These are phyloP conservation scores for Dyspetes luteomarginatus DNA, from an alignment of 2,888 invertebrate genomes.

Conservation along the genomic window DNA sequence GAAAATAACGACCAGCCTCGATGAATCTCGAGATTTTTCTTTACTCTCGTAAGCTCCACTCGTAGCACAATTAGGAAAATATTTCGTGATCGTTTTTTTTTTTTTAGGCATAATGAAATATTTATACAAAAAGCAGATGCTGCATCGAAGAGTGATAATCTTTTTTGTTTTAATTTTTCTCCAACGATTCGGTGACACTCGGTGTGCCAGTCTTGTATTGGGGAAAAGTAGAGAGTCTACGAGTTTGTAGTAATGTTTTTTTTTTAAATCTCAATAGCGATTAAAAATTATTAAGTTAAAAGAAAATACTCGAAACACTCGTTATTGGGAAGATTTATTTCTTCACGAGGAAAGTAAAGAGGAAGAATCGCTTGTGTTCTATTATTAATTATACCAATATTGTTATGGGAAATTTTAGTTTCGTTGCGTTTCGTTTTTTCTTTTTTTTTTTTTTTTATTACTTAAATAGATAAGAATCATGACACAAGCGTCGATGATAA, in stretches of 20 bases:
- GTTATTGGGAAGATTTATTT: constrained; percentile 38
- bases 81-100: neutral
- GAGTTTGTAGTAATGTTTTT: neutral
- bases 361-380: constrained; percentile 54
- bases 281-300: constrained; percentile 3
- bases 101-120: neutral
- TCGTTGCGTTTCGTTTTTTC: constrained; percentile 53
- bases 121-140: neutral
- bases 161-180: neutral
- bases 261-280: neutral
- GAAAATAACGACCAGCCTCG: too few species aligned
- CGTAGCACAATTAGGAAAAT: constrained; percentile 1
- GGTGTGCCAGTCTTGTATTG: neutral
- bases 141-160: neutral
- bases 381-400: constrained; percentile 58
- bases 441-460: constrained; percentile 20
- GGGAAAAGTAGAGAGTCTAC: neutral
- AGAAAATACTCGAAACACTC: constrained; percentile 20
- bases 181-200: neutral
- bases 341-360: constrained; percentile 14
- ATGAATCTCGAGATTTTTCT: too few species aligned
- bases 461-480: constrained; percentile 23
- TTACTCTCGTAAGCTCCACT: neutral
- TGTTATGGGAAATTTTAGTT: constrained; percentile 51
- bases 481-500: constrained; percentile 9